These are phyloP conservation scores for Stegana nigrithorax DNA, from an alignment of 2,888 invertebrate genomes.

Conservation along the genomic window DNA sequence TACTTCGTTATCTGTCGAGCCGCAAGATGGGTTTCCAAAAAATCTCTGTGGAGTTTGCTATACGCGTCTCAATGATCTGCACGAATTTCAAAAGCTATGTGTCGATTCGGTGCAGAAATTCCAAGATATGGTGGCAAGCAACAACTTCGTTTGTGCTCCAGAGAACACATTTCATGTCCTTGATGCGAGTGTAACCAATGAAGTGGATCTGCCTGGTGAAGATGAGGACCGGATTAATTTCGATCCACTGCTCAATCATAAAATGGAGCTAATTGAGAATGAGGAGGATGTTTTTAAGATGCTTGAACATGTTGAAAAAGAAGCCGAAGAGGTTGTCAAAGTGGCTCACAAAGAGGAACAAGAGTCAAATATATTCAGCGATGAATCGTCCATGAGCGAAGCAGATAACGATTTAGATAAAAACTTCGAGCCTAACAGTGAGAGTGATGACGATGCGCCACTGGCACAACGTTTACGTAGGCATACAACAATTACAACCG, in stretches of 20 bases:
- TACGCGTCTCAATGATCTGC: constrained; percentile 57
- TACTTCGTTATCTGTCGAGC: constrained; percentile 61
- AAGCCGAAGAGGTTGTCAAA: constrained; percentile 54
- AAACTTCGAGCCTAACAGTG: constrained; percentile 53
- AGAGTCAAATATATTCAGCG: constrained; percentile 32
- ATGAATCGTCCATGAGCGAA: constrained; percentile 46
- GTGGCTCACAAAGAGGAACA: constrained; percentile 27
- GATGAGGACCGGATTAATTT: constrained; percentile 59
- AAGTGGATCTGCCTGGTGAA: constrained; percentile 44
- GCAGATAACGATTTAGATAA: constrained; percentile 54
- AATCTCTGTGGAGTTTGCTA: constrained; percentile 61
- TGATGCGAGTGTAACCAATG: constrained; percentile 44
- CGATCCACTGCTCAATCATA: constrained; percentile 58
- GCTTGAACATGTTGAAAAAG: constrained; percentile 61
- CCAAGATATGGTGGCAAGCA: constrained; percentile 53
- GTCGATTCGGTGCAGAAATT: constrained; percentile 60
- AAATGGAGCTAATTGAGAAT: constrained; percentile 61
- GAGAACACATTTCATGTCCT: constrained; percentile 51
- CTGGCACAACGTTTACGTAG: constrained; percentile 50
- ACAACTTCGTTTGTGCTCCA: constrained; percentile 41
- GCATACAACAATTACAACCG: constrained; percentile 10
- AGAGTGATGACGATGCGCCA: constrained; percentile 58
- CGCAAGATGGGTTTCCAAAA: constrained; percentile 63
- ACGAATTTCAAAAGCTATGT: constrained; percentile 61
- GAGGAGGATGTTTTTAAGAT: constrained; percentile 64